Evolutionary conservation across 2,888 invertebrate species (phyloP), one percentile per base, ranked within the genome.

Genomic region (Andrena marginata): DNA sequence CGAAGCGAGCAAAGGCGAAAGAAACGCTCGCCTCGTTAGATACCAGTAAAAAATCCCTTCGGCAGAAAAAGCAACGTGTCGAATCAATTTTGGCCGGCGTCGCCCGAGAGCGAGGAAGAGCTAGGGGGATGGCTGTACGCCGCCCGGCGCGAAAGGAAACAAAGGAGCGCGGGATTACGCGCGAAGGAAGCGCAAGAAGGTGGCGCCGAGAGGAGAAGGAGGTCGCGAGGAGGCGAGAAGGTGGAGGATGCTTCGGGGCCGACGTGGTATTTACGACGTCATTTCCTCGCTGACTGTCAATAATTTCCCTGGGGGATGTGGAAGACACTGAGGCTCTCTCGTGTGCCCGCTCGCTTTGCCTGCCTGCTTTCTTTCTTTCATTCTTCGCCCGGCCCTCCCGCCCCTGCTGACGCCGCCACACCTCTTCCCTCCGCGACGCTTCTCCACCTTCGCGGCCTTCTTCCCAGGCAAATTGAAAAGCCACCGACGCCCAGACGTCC

Each of bases 201-300:
- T 69, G 82, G 82, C 74, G 82, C 69, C 84, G 31, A 63, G 77
- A 76, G 42, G 80, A 76, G 70, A 68, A 68, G 31, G 69, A 73
- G 62, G 76, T 80, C 35, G 74, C 48, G 77, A n/a, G 56, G 69
- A 63, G 56, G 23, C n/a, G 42, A 35, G 62, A 69, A 16, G 63
- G 13, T 16, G 54, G 74, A 76, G 89, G 86, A 56, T 56, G 56
- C 88, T 90, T 89, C 82, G 87, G 85, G 85, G 87, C 85, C 90
- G 88, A 86, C 90, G 89, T 92, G 92, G 93, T 93, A 93, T 93
- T 93, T 93, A 93, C 93, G 93, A 93, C 93, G 93, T 93, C 92
- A 93, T 93, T 93, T 93, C 92, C 93, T 92, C 88, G 92, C 92
- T 92, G 93, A 93, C 93, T 93, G 93, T 93, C 93, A 93, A 93